Evolutionary conservation across 1,140 invertebrate genomes (phyloP).

Genomic region (Ridgeia piscesae): DNA sequence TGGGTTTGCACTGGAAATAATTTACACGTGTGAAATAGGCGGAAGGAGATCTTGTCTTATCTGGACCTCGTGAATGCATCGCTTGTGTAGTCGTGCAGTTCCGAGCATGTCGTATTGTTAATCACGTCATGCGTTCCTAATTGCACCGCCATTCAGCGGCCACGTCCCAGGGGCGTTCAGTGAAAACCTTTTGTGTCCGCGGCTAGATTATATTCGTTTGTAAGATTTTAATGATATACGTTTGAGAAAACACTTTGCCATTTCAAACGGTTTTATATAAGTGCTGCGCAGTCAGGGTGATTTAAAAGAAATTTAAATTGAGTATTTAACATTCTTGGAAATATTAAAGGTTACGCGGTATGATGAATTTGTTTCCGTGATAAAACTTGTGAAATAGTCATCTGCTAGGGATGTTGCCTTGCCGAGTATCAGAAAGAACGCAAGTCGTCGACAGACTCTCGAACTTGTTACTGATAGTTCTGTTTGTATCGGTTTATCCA

Average conservation of each 20-base stretch:
- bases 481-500: not conserved
- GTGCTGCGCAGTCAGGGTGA: not conserved
- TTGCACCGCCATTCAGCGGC: not conserved
- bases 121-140: not conserved
- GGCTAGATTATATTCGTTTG: not conserved
- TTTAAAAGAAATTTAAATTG: not conserved
- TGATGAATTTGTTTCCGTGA: not conserved
- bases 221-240: not conserved
- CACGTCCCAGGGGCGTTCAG: not conserved
- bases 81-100: not conserved
- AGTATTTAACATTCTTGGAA: not conserved
- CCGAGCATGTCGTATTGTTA: not conserved
- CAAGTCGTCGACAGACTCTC: not conserved
- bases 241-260: not conserved
- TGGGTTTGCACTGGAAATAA: slow-evolving; percentile 1
- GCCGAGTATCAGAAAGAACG: too few species aligned
- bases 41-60: slow-evolving; percentile 5
- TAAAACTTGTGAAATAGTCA: not conserved
- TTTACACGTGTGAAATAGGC: not conserved
- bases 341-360: too few species aligned
- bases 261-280: not conserved
- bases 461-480: not conserved
- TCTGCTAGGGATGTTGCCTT: not conserved
- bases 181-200: not conserved
- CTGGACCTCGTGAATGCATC: not conserved